Base-by-base conservation (phyloP, 2,113 vertebrate species). In the Lota lota region DNA sequence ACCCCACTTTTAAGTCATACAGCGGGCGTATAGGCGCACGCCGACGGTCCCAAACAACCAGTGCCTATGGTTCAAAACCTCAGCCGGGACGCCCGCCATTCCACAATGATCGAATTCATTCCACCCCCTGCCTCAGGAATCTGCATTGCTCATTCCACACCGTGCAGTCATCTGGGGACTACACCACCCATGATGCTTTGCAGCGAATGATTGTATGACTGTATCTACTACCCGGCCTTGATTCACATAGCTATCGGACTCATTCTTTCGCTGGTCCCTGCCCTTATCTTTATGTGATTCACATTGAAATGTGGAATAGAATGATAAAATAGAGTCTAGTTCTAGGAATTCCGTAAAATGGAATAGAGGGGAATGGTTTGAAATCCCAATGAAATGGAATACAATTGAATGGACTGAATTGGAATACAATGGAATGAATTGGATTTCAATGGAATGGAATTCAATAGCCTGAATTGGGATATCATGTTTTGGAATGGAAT, bases 101-200 rank as follows among this genome's bases (percentile, higher is more conserved):
- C 19, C 69, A 64, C 62, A 72, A 14, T 10, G 19, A n/a, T 28
- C 36, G 20, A 18, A 58, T 53, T 50, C 20, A 63, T 17, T 61
- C 59, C 59, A 24, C 59, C 22, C 14, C 21, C 56, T 4, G 28
- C 1, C 28, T 28, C 28, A 5, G 28, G 28, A 28, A 28, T 5
- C 28, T 28, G 4, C 28, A 28, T 28, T 5, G 28, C 28, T 28
- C 28, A 28, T 5, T 28, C 28, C 40, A 1, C 40, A 11, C 40
- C 40, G 6, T 47, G 6, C 12, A 7, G 36, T 10, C 36, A 14
- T 7, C 12, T 10, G 40, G 7, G 40, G 40, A 4, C 40, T 47
- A 47, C 40, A 14, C 5, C 12, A 19, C n/a, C 53, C 61, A 68
- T 24, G 63, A 67, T 62, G 57, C 68, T 66, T 24, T 69, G 69